These are phyloP conservation scores for Hydrozoanthus gracilis DNA, from an alignment of 92 coral and sea anemone genomes.

Conservation along the genomic window DNA sequence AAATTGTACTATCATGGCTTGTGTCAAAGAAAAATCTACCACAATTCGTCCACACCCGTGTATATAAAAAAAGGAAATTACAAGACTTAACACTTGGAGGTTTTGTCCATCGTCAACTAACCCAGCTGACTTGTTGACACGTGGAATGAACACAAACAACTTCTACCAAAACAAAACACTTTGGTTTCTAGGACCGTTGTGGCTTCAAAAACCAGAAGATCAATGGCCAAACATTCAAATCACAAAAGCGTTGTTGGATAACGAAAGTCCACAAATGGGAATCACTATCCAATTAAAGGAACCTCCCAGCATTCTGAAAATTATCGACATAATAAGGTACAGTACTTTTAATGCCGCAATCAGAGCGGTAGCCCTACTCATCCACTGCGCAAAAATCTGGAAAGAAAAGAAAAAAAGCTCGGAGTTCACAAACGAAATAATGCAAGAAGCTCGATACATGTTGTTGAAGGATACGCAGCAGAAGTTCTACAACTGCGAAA, in stretches of 20 bases:
- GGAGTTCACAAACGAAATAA: constrained; percentile 30
- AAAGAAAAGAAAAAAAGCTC: constrained; percentile 13
- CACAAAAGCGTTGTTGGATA: neutral
- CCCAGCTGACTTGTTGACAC: neutral
- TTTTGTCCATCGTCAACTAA: constrained; percentile 41
- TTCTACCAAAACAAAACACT: neutral
- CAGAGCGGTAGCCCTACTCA: constrained; percentile 51
- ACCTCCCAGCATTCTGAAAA: constrained; percentile 52
- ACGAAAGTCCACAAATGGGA: neutral
- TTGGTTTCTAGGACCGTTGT: neutral
- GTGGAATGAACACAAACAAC: neutral
- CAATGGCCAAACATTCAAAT: neutral
- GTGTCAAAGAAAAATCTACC: constrained; percentile 31
- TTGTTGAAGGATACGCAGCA: constrained; percentile 46
- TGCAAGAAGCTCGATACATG: constrained; percentile 25
- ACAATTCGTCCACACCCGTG: constrained; percentile 46
- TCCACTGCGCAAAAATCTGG: constrained; percentile 40
- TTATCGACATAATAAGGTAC: constrained; percentile 52
- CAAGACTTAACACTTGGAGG: constrained; percentile 23
- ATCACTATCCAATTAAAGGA: constrained; percentile 28
- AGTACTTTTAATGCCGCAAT: constrained; percentile 52
- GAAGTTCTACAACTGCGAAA: constrained; percentile 34
- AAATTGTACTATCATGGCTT: constrained; percentile 32
- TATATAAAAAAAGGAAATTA: constrained; percentile 21
- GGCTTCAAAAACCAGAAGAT: neutral